Conservation (phyloP, 2,113 vertebrate species). For the Suncus etruscus region DNA sequence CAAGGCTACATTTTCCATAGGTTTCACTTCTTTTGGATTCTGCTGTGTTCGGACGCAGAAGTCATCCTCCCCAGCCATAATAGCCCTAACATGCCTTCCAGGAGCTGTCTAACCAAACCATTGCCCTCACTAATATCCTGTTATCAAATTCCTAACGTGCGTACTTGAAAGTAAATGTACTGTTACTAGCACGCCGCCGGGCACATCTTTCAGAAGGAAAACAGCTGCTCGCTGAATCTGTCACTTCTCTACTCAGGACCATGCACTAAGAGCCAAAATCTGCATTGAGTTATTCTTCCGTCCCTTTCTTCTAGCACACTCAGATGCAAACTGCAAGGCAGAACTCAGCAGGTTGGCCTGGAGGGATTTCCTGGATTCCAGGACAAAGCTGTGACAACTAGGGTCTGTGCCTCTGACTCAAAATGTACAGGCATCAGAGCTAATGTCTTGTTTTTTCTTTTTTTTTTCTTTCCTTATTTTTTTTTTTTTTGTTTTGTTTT, state of each 20-base stretch:
- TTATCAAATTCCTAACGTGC: constrained; percentile 50
- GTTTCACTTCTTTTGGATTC: constrained; percentile 20
- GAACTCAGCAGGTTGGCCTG: background rate
- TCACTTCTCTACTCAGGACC: constrained; percentile 58
- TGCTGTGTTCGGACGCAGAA: background rate
- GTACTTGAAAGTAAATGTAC: constrained; percentile 68
- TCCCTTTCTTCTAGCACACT: background rate
- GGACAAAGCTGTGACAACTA: background rate
- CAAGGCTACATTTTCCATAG: background rate
- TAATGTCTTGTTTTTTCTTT: background rate
- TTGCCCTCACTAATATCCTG: constrained; percentile 60
- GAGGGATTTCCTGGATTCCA: background rate
- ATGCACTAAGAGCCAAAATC: background rate
- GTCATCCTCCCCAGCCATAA: constrained; percentile 56
- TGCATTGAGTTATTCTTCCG: constrained; percentile 26
- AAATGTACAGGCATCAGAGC: background rate
- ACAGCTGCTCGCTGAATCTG: constrained; percentile 62
- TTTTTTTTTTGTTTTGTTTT: no score
- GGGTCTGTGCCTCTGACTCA: background rate
- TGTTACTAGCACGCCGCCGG: constrained; percentile 53
- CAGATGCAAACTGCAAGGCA: background rate
- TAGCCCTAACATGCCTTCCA: constrained; percentile 48
- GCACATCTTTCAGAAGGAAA: constrained; percentile 77
- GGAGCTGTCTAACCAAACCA: constrained; percentile 67
- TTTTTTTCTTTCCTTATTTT: no score